Base-by-base conservation (phyloP, 2,113 vertebrate species). In the Alexandromys fortis region DNA sequence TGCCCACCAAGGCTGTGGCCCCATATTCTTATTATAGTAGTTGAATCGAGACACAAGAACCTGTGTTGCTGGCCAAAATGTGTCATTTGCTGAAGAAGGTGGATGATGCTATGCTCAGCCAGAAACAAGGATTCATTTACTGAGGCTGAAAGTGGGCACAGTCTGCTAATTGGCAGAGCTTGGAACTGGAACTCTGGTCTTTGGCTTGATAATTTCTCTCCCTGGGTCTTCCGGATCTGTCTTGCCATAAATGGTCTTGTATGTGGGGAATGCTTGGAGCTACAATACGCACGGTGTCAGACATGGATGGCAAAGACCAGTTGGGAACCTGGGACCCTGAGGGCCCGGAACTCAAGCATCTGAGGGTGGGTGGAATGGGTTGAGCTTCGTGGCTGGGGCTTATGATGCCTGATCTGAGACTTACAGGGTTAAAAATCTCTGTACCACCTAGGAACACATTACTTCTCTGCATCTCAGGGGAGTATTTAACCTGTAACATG, bases 401-500 rank as follows among this genome's bases (percentile, higher is more conserved):
- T 90, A 21, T 16, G 45, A 63, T 30, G 4, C 82, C 68, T 91
- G 35, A 45, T 11, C 47, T 49, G n/a, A 63, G 73, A 92, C 3
- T 65, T 75, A 35, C 11, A 63, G 81, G 24, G 22, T 86, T 94
- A 89, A 92, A 82, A 82, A 21, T 70, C 11, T 14, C 8, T 81
- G 0, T 85, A 67, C 78, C 45, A 67, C 5, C 49, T 83, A 86
- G 13, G 35, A 22, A 55, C 9, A 81, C 42, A 33, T 86, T 47
- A 35, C 42, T 86, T 77, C 58, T 95, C 86, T 22, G 38, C 38
- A 19, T 52, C 70, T 93, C 24, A n/a, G 63, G 68, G 45, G 17
- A 24, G 73, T 58, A 58, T 94, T 91, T 73, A 30, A 85, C n/a
- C 75, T 94, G 42, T 86, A 77, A 90, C 85, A 73, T 77, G 77